phyloP scores from a whole-genome alignment of 2,113 vertebrate species.

The Bettongia penicillata region DNA sequence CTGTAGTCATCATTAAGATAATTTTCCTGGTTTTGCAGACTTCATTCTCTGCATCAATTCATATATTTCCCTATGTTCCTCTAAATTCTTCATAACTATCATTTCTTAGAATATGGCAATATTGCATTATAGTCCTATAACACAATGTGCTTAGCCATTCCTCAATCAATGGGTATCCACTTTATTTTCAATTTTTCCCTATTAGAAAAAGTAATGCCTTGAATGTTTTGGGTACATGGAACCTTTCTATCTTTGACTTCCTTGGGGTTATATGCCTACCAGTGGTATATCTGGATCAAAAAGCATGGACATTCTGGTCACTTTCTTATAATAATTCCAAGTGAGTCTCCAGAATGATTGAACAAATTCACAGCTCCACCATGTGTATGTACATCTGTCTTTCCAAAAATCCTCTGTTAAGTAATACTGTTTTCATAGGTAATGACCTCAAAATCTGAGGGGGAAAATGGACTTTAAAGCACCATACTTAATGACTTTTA shows the following conservation, averaged over 20 bases:
- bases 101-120: background rate
- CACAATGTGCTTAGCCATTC: background rate
- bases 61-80: background rate
- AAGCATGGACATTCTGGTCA: background rate
- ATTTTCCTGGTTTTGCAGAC: background rate
- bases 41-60: background rate
- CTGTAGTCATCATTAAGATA: background rate
- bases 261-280: background rate
- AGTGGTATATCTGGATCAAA: background rate
- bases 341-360: background rate
- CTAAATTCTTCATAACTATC: background rate
- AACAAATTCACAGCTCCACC: background rate
- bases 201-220: background rate
- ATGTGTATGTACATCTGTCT: background rate
- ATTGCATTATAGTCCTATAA: background rate
- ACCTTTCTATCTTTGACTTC: background rate
- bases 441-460: background rate
- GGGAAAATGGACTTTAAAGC: background rate
- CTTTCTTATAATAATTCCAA: background rate
- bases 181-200: background rate
- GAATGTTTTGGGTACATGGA: background rate
- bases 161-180: background rate
- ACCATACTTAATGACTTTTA: background rate
- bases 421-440: background rate
- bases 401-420: background rate